Evolutionary conservation across 2,113 vertebrate species (phyloP), one percentile per base, ranked within the genome.

Genomic region (Centropristis striata): DNA sequence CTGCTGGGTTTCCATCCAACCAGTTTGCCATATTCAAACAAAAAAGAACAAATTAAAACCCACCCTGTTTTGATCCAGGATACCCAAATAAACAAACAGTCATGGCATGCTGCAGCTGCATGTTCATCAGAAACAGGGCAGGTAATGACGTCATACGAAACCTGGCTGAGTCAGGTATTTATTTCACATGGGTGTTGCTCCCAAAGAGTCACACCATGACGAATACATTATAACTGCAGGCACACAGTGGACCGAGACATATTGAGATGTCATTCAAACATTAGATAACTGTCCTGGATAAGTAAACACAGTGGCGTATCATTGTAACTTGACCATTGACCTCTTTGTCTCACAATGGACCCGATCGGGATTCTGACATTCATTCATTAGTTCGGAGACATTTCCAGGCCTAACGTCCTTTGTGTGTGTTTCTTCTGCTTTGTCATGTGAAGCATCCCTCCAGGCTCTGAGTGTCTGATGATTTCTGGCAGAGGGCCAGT

Each of bases 1-100:
- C 60, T 39, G 71, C 65, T 46, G 63, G 83, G 79, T 92, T 90
- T 90, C 91, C 79, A 89, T 90, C 89, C 69, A 86, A 92, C 85
- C 88, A 57, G 92, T 92, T 92, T 86, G 77, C 78, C 70, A 36
- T 76, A 83, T 84, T 84, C 8, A n/a, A 47, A 8, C 10, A 18
- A 37, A 37, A 39, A 53, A 21, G n/a, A 57, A 39, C 5, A 37
- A 37, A 46, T 4, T 20, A 14, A 37, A 27, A 14, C 44, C 9
- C 66, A 32, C 61, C 65, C 20, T 21, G 10, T 70, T 82, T 60
- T 46, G 57, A 63, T 68, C 44, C 81, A 44, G 54, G 53, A 70
- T 61, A 53, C 39, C 67, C n/a, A 58, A 75, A 71, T 74, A 80
- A 77, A 53, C 82, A 44, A 14, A 42, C 18, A 23, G 61, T 53